A percentile compares a stretch with the other conserved stretches of the same genome.
These are phyloP conservation scores for Austrofundulus limnaeus DNA, from an alignment of 2,113 vertebrate genomes.

Conservation along the genomic window DNA sequence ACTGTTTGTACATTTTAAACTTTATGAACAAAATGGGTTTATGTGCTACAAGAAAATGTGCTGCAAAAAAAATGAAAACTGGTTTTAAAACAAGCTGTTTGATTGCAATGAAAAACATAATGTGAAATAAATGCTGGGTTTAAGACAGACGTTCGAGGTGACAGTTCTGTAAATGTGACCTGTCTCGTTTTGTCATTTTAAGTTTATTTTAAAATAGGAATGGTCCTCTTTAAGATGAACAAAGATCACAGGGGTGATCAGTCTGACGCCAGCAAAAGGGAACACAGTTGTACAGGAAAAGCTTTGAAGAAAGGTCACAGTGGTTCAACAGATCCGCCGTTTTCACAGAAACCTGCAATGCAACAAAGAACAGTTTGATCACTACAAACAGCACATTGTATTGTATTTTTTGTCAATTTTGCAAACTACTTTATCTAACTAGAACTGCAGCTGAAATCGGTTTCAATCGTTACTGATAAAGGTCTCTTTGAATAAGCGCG, in stretches of 20 bases:
- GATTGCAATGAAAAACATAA: neutral
- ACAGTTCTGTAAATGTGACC: too few species aligned
- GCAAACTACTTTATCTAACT: too few species aligned
- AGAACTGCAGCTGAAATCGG: too few species aligned
- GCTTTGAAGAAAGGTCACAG: conserved; percentile 15
- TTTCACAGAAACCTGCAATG: conserved; percentile 67
- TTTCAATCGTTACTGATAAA: neutral
- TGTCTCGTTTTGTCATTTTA: conserved; percentile 13
- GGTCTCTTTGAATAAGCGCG: neutral
- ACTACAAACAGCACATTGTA: neutral
- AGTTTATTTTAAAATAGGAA: neutral
- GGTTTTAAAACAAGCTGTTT: neutral
- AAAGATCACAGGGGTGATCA: conserved; percentile 8
- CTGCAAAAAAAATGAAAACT: neutral
- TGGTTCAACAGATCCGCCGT: conserved; percentile 21
- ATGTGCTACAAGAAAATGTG: conserved; percentile 1
- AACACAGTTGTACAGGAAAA: neutral
- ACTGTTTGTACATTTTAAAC: neutral
- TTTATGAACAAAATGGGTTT: conserved; percentile 18
- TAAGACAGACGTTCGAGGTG: neutral
- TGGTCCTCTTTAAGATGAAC: neutral
- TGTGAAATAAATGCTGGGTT: neutral
- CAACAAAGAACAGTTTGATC: conserved; percentile 10
- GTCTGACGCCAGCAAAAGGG: conserved; percentile 4
- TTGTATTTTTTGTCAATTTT: neutral